Percentiles rank a stretch among this genome's conserved stretches.
These are phyloP conservation scores for Hypolimnas misippus DNA, from an alignment of 2,888 invertebrate genomes.

Conservation along the genomic window DNA sequence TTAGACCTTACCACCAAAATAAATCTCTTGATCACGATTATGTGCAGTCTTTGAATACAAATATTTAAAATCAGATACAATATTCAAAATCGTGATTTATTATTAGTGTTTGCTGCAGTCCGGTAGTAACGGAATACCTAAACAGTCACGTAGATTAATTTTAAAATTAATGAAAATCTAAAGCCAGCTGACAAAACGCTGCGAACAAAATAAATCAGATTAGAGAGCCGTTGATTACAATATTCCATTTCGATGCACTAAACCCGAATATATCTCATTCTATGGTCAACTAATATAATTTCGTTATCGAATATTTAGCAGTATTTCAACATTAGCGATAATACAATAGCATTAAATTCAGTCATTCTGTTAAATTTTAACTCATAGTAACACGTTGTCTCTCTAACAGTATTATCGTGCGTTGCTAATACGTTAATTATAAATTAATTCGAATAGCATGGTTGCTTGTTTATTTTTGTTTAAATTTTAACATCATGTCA, in stretches of 20 bases:
- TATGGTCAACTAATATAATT: conserved; percentile 32
- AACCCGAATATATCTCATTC: conserved; percentile 24
- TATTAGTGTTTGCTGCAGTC: neutral
- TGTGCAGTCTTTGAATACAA: too few species aligned
- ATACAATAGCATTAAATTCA: conserved; percentile 35
- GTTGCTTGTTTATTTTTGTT: neutral
- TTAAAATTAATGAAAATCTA: conserved; percentile 9
- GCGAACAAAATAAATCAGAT: conserved; percentile 22
- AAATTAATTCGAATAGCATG: neutral
- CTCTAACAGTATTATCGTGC: conserved; percentile 19
- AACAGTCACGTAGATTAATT: neutral
- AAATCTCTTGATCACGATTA: too few species aligned
- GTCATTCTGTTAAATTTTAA: conserved; percentile 31
- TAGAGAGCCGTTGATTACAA: conserved; percentile 21
- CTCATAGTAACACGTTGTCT: conserved; percentile 20
- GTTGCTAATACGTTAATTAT: neutral
- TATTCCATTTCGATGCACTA: conserved; percentile 29
- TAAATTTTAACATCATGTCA: too few species aligned
- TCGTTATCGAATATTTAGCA: conserved; percentile 30
- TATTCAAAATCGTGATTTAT: too few species aligned
- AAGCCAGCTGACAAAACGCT: conserved; percentile 7
- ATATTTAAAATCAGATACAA: too few species aligned
- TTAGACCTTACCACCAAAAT: too few species aligned
- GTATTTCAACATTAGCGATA: conserved; percentile 35
- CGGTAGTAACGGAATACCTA: neutral